Evolutionary conservation across 1,140 invertebrate species (phyloP).

Genomic region (Caenorhabditis inopinata): DNA sequence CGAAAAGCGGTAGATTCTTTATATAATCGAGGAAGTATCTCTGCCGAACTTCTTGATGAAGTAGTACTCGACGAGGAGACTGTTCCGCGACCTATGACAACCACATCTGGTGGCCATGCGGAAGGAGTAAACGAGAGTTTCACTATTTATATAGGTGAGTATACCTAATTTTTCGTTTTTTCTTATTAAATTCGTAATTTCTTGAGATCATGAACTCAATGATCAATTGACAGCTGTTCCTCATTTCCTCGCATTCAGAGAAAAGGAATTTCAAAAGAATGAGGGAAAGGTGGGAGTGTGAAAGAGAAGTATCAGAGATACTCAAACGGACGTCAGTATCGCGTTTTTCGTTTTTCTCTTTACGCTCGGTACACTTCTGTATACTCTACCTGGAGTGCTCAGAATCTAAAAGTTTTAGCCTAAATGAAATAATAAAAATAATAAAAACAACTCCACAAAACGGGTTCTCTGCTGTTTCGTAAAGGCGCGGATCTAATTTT

Average conservation of each 20-base stretch:
- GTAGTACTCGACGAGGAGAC: background rate
- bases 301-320: background rate
- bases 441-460: too few species aligned
- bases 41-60: background rate
- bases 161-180: background rate
- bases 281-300: too few species aligned
- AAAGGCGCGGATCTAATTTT: too few species aligned
- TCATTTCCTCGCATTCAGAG: slow-evolving; percentile 7
- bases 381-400: background rate
- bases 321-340: background rate
- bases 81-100: background rate
- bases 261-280: background rate
- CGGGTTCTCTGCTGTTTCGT: too few species aligned
- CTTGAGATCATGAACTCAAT: background rate
- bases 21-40: background rate
- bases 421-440: too few species aligned
- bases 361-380: background rate
- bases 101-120: background rate
- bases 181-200: background rate
- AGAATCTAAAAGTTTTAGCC: too few species aligned
- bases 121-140: slow-evolving; percentile 36
- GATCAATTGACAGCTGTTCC: background rate
- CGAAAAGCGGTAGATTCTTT: slow-evolving; percentile 1
- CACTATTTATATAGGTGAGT: slow-evolving; percentile 32
- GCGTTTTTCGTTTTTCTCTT: background rate